Evolutionary conservation across 1,140 invertebrate genomes (phyloP).

Genomic region (Anastrepha obliqua): DNA sequence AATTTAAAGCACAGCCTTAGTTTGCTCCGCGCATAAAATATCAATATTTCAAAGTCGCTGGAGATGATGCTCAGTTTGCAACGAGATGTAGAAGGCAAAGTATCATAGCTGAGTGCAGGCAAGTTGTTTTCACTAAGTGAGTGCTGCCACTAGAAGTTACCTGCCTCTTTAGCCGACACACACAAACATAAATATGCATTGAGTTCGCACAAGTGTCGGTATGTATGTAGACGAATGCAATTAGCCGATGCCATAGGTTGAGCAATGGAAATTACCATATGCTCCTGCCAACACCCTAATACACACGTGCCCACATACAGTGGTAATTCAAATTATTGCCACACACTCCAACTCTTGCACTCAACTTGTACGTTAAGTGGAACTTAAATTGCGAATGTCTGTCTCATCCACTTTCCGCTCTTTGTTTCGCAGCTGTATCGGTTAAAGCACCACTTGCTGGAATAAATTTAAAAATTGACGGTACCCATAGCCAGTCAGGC

Average conservation of each 20-base stretch:
- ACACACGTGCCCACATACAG: background rate
- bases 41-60: background rate
- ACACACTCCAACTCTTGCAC: slow-evolving; percentile 3
- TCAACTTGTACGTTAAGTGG: slow-evolving; percentile 32
- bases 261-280: slow-evolving; percentile 51
- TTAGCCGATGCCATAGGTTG: slow-evolving; percentile 48
- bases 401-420: background rate
- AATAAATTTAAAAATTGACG: slow-evolving; percentile 17
- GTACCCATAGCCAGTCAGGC: background rate
- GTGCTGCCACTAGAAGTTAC: slow-evolving; percentile 3
- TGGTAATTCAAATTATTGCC: background rate
- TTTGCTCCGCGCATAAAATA: background rate
- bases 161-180: background rate
- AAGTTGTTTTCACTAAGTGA: slow-evolving; percentile 14
- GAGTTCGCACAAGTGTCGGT: background rate
- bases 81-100: background rate
- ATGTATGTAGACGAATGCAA: slow-evolving; percentile 48
- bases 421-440: slow-evolving; percentile 9
- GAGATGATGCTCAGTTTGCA: too few species aligned
- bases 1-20: too few species aligned
- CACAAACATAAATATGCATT: background rate
- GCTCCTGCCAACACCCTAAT: background rate
- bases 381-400: slow-evolving; percentile 41
- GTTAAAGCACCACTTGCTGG: slow-evolving; percentile 6
- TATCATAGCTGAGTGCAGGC: background rate